Evolutionary conservation across 35 echinoderm and acorn worm species (phyloP), one percentile per base, ranked within the genome.

Genomic region (Heliocidaris erythrogramma): DNA sequence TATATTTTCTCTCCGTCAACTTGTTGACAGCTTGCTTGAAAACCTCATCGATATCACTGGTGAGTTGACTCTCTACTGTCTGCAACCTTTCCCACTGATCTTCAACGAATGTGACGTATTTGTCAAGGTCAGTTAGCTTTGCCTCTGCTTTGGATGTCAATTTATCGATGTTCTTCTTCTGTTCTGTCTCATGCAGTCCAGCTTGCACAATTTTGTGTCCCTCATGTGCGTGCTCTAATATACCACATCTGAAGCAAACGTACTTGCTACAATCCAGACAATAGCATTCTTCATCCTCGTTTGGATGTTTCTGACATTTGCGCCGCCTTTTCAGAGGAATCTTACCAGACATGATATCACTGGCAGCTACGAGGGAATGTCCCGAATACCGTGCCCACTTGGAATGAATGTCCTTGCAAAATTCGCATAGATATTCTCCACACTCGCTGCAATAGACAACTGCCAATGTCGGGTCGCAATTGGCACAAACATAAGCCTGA

Each of bases 231-330:
- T 92, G 91, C 21, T 92, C 91, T 30, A 92, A 16, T 9, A 92
- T n/a, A n/a, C 91, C 14, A 59, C 91, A 92, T 12, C 48, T 32
- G n/a, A 92, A 92, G 50, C 91, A 92, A 49, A 92, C 27, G 18
- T 50, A 92, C 91, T 59, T 42, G 18, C 16, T 21, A 59, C 91
- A 92, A 5, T 92, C 49, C 0, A 21, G 10, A 8, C 91, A 92
- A 27, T n/a, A 92, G 27, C 31, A 92, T 30, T 59, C 49, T 16
- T 92, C 91, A 18, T 92, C 91, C n/a, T 92, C 91, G 1, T 4
- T 14, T 2, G 47, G 47, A 59, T 92, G 91, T 59, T 49, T 92
- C 48, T 92, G 31, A 30, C 91, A 92, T 59, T 92, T 35, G 7
- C 91, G 5, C 5, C 47, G 48, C 27, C 48, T 92, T 29, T 13